Base-by-base conservation (phyloP, 2,797 vertebrate genomes). In the Onychomys arenicola region DNA sequence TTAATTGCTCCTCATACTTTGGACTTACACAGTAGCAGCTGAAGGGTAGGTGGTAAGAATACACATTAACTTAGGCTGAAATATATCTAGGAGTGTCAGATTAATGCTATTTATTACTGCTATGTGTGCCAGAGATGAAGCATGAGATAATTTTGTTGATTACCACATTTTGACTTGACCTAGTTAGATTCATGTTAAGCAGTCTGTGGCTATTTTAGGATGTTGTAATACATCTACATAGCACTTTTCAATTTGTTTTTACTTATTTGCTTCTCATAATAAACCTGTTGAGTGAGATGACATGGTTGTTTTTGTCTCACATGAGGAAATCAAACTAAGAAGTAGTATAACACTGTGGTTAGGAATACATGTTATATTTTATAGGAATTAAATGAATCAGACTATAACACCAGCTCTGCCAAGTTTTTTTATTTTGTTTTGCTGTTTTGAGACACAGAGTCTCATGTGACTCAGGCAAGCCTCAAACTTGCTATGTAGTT, bases 121-220 rank as follows among this genome's bases (percentile, higher is more conserved):
- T 11, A 57, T 14, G 49, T 65, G 85, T 94, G 86, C 63, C 63
- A 83, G 57, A 78, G 69, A 95, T 96, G 89, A 89, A 76, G 34
- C 46, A 10, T 69, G 85, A 92, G 91, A 89, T 97, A 75, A 75
- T 83, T 89, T 84, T 92, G 80, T 94, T 95, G 92, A 93, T 89
- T 81, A 73, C 83, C 65, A 1, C 17, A 49, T 94, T 96, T 94
- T 82, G 96, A 97, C 94, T 94, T 95, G 78, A 96, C 67, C 92
- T 92, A 96, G 73, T 96, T 97, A 94, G 69, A 87, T 46, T 80
- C 69, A 63, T 73, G 67, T 75, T 83, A 88, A n/a, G 59, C 40
- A 80, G 52, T 93, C 13, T 2, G 2, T 84, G 61, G 84, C 57
- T 96, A 25, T 95, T 93, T 94, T 90, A 93, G 71, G 80, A 87